These are phyloP conservation scores for Arge pagana DNA, from an alignment of 2,888 invertebrate species.

Conservation along the genomic window DNA sequence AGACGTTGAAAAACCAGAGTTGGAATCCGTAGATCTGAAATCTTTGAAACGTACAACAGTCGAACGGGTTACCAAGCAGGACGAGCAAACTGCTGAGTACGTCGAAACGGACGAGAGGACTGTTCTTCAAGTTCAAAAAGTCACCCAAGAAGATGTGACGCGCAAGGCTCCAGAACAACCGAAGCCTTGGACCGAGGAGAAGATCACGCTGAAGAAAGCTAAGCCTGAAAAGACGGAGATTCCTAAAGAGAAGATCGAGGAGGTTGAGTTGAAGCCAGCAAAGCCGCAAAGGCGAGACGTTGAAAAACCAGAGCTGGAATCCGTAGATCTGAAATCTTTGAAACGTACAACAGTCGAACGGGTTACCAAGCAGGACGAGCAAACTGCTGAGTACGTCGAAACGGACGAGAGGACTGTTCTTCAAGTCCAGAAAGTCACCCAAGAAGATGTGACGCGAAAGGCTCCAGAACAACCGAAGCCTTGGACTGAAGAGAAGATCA, in stretches of 20 bases:
- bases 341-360: slow-evolving; percentile 28
- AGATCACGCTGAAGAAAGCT: slow-evolving; percentile 62
- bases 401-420: slow-evolving; percentile 27
- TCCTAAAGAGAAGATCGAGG: slow-evolving; percentile 54
- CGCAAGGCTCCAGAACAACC: slow-evolving; percentile 29
- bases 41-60: slow-evolving; percentile 19
- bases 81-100: slow-evolving; percentile 28
- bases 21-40: slow-evolving; percentile 28
- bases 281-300: slow-evolving; percentile 56
- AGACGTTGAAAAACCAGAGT: slow-evolving; percentile 20
- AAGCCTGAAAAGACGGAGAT: slow-evolving; percentile 53
- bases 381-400: slow-evolving; percentile 31
- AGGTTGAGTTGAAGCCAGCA: slow-evolving; percentile 65
- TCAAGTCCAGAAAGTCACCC: slow-evolving; percentile 1
- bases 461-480: slow-evolving; percentile 27
- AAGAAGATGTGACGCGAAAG: slow-evolving; percentile 9
- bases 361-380: slow-evolving; percentile 29
- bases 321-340: slow-evolving; percentile 36
- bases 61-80: slow-evolving; percentile 4
- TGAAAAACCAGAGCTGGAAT: slow-evolving; percentile 43
- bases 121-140: slow-evolving; percentile 23
- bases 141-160: slow-evolving; percentile 41
- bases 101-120: slow-evolving; percentile 39
- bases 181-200: slow-evolving; percentile 69
- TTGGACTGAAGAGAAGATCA: slow-evolving; percentile 40